Percentiles rank a stretch among this genome's conserved stretches.
Conservation (phyloP, 1,140 invertebrate species). For the Lepidotrigona ventralis region DNA sequence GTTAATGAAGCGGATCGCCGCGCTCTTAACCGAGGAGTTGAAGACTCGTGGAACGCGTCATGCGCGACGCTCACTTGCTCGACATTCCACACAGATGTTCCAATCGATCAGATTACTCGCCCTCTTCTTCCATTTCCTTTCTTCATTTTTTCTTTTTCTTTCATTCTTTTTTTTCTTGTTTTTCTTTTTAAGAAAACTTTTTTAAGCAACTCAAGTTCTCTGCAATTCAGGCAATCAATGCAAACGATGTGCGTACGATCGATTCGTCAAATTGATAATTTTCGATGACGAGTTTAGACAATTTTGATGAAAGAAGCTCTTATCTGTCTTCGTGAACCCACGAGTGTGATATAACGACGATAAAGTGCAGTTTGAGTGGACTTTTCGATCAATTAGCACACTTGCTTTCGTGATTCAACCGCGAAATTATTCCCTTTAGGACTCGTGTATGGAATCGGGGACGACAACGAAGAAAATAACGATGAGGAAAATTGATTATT, state of each 20-base stretch:
- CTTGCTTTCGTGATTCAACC: neutral
- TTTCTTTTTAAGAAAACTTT: neutral
- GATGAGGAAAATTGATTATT: neutral
- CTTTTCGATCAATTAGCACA: neutral
- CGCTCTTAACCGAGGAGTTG: conserved; percentile 61
- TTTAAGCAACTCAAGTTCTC: neutral
- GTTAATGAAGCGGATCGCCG: conserved; percentile 70
- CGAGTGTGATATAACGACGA: neutral
- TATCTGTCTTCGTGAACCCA: neutral
- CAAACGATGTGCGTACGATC: neutral
- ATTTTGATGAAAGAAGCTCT: neutral
- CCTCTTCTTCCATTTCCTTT: neutral
- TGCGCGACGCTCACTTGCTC: conserved; percentile 66
- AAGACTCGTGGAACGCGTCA: conserved; percentile 47
- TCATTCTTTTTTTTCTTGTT: neutral
- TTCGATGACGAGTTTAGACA: neutral
- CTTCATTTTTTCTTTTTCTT: neutral
- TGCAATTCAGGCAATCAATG: neutral
- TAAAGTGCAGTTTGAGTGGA: neutral
- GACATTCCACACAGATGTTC: conserved; percentile 74
- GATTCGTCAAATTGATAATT: neutral
- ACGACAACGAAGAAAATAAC: neutral
- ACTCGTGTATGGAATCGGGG: neutral
- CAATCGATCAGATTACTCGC: conserved; percentile 67
- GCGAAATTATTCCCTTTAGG: neutral